Base-by-base conservation (phyloP, 2,113 vertebrate genomes). In the Serranochromis macrocephalus region DNA sequence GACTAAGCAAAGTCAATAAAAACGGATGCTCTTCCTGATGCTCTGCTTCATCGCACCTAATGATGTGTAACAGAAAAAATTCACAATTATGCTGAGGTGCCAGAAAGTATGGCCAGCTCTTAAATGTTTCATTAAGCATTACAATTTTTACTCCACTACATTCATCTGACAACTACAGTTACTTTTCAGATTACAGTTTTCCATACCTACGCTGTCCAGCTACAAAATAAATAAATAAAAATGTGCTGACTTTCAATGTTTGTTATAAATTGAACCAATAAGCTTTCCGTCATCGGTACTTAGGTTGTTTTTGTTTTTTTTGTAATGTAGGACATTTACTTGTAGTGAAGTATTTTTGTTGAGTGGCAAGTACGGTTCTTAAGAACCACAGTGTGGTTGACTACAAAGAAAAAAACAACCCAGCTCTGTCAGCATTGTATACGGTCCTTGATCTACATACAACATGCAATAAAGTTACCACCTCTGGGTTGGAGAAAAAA, bases 251-350 rank as follows among this genome's bases (percentile, higher is more conserved):
- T 71, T 40, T 42, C 4, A 71, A 16, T 42, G 21, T 71, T 71
- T 71, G 66, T 24, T 24, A 24, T 42, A 71, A 71, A 71, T 42
- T 42, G n/a, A 71, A 71, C 36, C 36, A 68, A 24, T 40, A 40
- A 42, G 38, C 38, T 9, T 73, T 73, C 21, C 5, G 2, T 45
- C 38, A 26, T 26, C 1, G 5, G 57, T 61, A 61, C 5, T 7
- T 7, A 10, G 14, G 16, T 61, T 61, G 5, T 0, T 1, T 2
- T 14, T 7, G 7, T 1, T 0, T 1, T 63, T 33, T 57, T 57
- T 57, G 7, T 57, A 31, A 31, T 68, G 19, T 21, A 21, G 63
- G 63, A 16, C 66, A 71, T 42, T 71, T 71, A 42, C 5, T 71
- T 71, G 66, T 42, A 16, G n/a, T 71, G 63, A 68, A 40, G 36